These are phyloP conservation scores for Hippasteria phrygiana DNA, from an alignment of 53 echinoderm and acorn worm genomes.

Conservation along the genomic window DNA sequence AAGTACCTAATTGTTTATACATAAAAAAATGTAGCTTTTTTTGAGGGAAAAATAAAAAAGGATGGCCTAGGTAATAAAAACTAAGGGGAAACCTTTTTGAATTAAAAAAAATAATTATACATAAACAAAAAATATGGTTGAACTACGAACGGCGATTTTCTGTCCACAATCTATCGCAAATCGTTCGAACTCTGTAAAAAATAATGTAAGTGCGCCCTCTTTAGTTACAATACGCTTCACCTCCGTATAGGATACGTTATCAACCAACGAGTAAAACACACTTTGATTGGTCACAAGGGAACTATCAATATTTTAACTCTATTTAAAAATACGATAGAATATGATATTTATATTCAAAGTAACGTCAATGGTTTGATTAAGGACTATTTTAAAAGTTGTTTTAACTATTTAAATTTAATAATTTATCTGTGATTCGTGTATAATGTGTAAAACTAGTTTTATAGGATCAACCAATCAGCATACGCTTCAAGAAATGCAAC, in stretches of 20 bases:
- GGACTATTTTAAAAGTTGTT: background rate
- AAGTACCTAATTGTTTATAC: too few relatives aligned
- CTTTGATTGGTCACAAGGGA: background rate
- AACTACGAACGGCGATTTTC: too few relatives aligned
- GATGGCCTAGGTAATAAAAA: too few relatives aligned
- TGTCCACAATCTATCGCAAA: too few relatives aligned
- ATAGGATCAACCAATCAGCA: constrained; percentile 17
- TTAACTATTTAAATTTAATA: background rate
- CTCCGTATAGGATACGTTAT: background rate
- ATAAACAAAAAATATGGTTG: too few relatives aligned
- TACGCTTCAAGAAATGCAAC: background rate
- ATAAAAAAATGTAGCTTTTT: too few relatives aligned
- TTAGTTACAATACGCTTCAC: background rate
- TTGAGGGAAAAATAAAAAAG: too few relatives aligned
- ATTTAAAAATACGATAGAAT: background rate
- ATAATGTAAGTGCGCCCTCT: constrained; percentile 2
- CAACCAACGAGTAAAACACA: background rate
- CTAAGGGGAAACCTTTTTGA: too few relatives aligned
- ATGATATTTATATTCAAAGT: background rate
- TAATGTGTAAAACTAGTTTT: too few relatives aligned
- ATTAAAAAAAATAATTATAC: too few relatives aligned
- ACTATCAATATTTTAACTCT: background rate
- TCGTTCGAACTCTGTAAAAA: background rate
- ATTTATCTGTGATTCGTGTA: background rate
- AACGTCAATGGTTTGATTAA: background rate